Evolutionary conservation across 2,113 vertebrate genomes (phyloP).

Genomic region (Tupaia tana): DNA sequence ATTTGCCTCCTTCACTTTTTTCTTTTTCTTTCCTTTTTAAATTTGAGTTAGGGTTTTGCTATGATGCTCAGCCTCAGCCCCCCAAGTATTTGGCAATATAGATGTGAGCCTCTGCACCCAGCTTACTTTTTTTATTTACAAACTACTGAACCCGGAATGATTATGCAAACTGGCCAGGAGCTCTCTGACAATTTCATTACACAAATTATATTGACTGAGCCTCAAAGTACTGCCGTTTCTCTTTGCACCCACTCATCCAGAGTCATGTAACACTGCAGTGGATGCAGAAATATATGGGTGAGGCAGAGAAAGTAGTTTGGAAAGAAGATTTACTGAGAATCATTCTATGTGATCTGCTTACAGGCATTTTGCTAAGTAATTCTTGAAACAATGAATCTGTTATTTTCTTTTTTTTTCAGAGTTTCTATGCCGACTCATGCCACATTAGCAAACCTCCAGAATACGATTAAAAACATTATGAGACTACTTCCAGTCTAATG

Average conservation of each 20-base stretch:
- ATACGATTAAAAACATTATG: neutral
- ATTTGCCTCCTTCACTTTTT: neutral
- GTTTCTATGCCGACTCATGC: neutral
- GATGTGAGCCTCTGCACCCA: too few species aligned
- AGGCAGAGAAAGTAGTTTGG: neutral
- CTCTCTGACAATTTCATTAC: slow-evolving; percentile 22
- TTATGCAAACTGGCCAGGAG: neutral
- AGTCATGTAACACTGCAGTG: neutral
- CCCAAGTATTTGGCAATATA: too few species aligned
- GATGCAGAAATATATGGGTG: neutral
- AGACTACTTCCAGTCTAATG: neutral
- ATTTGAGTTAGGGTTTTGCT: too few species aligned
- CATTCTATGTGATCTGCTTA: neutral
- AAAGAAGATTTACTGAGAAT: slow-evolving; percentile 21
- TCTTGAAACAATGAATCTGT: neutral
- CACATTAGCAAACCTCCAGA: slow-evolving; percentile 25
- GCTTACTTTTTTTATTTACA: slow-evolving; percentile 5
- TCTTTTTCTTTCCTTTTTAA: neutral
- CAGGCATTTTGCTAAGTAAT: neutral
- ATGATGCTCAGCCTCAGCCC: too few species aligned
- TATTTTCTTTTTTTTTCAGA: neutral
- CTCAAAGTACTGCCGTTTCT: neutral
- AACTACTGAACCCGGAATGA: neutral
- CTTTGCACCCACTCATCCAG: neutral
- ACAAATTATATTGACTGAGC: slow-evolving; percentile 9